Evolutionary conservation across 2,113 vertebrate species (phyloP).

Genomic region (Pipa parva): DNA sequence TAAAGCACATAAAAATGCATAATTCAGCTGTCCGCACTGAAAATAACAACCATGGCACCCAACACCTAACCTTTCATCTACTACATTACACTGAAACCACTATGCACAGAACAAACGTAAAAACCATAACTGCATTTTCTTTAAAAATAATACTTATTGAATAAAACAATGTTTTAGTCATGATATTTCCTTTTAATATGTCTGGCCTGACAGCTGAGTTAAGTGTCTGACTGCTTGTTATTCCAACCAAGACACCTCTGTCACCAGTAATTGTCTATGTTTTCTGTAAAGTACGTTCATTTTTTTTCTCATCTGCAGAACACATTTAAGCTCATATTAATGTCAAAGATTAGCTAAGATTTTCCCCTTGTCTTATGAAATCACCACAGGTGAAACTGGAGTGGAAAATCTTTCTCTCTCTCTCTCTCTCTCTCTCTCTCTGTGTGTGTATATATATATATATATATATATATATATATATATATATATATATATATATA

Average conservation of each 20-base stretch:
- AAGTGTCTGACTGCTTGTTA: not conserved
- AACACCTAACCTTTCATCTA: no score
- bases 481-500: no score
- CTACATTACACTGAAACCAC: no score
- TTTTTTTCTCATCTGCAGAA: slow-evolving; percentile 36
- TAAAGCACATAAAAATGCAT: no score
- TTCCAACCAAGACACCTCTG: not conserved
- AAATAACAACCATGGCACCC: no score
- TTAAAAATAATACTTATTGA: not conserved
- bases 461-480: no score
- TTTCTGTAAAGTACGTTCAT: slow-evolving; percentile 1
- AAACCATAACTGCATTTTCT: not conserved
- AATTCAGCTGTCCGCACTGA: no score
- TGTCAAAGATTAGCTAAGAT: slow-evolving; percentile 17
- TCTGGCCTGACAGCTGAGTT: not conserved
- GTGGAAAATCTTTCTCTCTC: no score
- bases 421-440: no score
- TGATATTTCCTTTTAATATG: not conserved
- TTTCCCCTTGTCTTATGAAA: slow-evolving; percentile 16
- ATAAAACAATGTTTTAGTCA: not conserved
- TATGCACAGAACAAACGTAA: no score
- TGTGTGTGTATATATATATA: no score
- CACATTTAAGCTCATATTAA: slow-evolving; percentile 25
- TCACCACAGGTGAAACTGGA: slow-evolving; percentile 29
- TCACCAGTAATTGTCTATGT: not conserved